Evolutionary conservation across 2,888 invertebrate genomes (phyloP).

Genomic region (Monopis laevigella): DNA sequence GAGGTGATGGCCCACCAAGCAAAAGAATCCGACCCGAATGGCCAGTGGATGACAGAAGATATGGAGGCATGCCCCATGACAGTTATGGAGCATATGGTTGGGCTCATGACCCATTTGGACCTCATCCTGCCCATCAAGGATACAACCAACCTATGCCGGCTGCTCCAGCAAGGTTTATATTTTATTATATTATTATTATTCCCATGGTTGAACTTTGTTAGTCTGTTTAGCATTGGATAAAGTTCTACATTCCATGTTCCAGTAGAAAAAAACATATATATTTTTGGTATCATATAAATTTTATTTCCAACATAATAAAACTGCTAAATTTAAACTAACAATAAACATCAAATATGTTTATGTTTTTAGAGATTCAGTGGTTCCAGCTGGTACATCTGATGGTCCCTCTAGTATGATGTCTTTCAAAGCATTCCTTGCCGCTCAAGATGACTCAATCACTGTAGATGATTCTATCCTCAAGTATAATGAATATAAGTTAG

Average conservation of each 20-base stretch:
- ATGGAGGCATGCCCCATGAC: conserved; percentile 61
- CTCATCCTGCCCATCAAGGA: conserved; percentile 70
- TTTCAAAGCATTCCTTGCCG: conserved; percentile 94
- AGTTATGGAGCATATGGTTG: conserved; percentile 65
- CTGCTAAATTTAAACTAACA: no score
- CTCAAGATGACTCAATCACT: conserved; percentile 97
- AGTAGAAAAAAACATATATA: no score
- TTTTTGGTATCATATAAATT: no score
- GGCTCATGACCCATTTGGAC: conserved; percentile 62
- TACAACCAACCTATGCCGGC: conserved; percentile 68
- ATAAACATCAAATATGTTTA: no score
- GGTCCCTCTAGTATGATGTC: conserved; percentile 97
- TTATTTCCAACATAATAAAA: no score
- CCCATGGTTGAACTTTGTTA: no score
- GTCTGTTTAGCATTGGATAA: no score
- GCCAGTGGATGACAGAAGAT: conserved; percentile 65
- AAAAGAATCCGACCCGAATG: conserved; percentile 81
- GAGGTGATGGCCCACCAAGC: conserved; percentile 79
- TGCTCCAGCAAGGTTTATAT: conserved; percentile 50
- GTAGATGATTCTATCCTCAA: conserved; percentile 96
- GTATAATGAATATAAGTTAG: conserved; percentile 98
- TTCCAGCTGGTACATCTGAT: conserved; percentile 57
- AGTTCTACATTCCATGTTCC: no score
- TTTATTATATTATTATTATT: no score
- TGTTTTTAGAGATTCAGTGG: conserved; percentile 56